Conservation (phyloP, 2,888 invertebrate species). For the Heteromyza rotundicornis region DNA sequence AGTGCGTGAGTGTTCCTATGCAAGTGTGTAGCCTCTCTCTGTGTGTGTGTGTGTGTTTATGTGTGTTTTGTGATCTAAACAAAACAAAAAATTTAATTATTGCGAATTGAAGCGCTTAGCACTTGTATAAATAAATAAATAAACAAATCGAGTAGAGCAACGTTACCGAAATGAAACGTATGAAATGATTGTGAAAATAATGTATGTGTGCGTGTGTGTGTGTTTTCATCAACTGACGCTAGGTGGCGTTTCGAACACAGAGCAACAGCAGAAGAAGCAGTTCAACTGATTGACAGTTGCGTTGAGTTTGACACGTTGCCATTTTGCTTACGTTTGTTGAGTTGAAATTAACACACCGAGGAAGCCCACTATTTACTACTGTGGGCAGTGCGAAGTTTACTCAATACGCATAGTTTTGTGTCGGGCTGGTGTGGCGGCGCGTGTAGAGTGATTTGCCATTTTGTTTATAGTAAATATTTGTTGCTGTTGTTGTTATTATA, state of each 20-base stretch:
- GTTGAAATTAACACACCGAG: too few species aligned
- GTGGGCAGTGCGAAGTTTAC: too few species aligned
- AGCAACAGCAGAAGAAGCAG: too few species aligned
- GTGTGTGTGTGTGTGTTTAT: constrained; percentile 6
- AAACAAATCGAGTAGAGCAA: neutral
- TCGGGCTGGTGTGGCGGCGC: too few species aligned
- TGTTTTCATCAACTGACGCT: constrained; percentile 2
- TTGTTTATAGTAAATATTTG: neutral
- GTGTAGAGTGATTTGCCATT: too few species aligned
- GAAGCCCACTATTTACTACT: too few species aligned
- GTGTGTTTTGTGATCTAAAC: constrained; percentile 6
- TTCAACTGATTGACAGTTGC: neutral
- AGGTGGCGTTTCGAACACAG: constrained; percentile 2
- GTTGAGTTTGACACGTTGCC: too few species aligned
- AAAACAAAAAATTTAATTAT: constrained; percentile 21
- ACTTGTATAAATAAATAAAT: constrained; percentile 11
- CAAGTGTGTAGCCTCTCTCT: neutral
- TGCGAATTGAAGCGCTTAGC: constrained; percentile 8
- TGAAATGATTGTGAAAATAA: neutral
- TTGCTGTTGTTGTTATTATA: too few species aligned
- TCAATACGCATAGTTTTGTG: too few species aligned
- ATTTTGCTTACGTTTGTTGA: neutral
- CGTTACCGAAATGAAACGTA: too few species aligned
- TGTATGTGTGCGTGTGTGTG: neutral
- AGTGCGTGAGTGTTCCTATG: neutral